Base-by-base conservation (phyloP, 1,140 invertebrate species). In the Drepana arcuata region DNA sequence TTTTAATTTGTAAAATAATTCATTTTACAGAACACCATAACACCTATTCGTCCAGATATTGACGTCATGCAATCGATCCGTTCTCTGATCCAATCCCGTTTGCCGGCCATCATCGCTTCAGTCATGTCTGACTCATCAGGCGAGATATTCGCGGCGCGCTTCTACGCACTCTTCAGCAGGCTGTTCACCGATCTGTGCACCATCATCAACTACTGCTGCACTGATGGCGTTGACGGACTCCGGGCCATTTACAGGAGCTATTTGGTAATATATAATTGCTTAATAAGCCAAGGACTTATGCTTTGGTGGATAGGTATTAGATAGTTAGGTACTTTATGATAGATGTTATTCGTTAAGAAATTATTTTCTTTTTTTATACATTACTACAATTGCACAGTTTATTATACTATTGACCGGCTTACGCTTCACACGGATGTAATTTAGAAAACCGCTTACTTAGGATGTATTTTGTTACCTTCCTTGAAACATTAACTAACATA, bases 141-240 rank as follows among this genome's bases (percentile, higher is more conserved):
- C 0, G 48, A 58, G 1, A 12, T 29, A 23, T 57, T 52, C 24
- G 34, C 39, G 2, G 34, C 49, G 2, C 46, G 59, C 1, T 70
- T 64, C 47, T 67, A 62, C 26, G 30, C 41, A 2, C 32, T 60
- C 2, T 53, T 62, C 27, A 30, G 51, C 0, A 37, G 62, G 0
- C 21, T 70, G 5, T 73, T 62, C 40, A 40, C 44, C 2, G 69
- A 73, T 14, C 23, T 68, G 12, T 68, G 66, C 36, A 40, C 61
- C 0, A 42, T 68, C 1, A 39, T 73, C 7, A 32, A 45, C 0
- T 51, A 49, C 14, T 49, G 49, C 14, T 66, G 64, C 44, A 35
- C 27, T 2, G 48, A 69, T 1, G 58, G 58, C 2, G 34, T 47
- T 0, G 53, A 54, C 1, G 66, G 61, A 0, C 33, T 66, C 5